Percentiles rank a stretch among this genome's conserved stretches.
Evolutionary conservation across 2,888 invertebrate genomes (phyloP).

Genomic region (Mongoloraphidia duomilia): DNA sequence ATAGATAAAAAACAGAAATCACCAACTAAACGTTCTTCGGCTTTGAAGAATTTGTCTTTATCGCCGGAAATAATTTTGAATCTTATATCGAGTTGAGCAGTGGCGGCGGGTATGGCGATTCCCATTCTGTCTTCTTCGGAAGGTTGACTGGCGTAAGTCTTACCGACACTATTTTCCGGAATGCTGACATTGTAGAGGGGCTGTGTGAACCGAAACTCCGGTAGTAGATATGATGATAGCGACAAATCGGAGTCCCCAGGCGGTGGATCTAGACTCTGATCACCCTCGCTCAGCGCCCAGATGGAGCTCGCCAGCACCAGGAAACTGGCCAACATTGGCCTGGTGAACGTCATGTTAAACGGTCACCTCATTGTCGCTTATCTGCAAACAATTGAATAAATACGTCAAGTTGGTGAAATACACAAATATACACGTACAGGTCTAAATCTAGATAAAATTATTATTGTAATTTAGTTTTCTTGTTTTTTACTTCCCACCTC

Average conservation of each 20-base stretch:
- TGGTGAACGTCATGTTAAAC: not conserved
- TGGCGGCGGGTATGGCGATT: slow-evolving; percentile 39
- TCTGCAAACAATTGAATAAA: too few species aligned
- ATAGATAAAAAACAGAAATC: slow-evolving; percentile 90
- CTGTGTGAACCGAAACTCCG: slow-evolving; percentile 54
- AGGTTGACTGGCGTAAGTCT: slow-evolving; percentile 63
- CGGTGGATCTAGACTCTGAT: too few species aligned
- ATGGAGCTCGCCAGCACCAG: not conserved
- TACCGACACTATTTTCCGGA: slow-evolving; percentile 82
- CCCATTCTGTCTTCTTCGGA: slow-evolving; percentile 69
- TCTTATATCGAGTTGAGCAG: slow-evolving; percentile 44
- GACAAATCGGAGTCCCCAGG: too few species aligned
- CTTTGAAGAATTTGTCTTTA: slow-evolving; percentile 81
- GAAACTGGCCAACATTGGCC: not conserved
- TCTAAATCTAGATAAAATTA: too few species aligned
- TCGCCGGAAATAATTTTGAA: slow-evolving; percentile 83
- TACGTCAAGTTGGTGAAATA: too few species aligned
- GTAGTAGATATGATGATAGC: not conserved
- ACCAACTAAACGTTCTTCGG: slow-evolving; percentile 76
- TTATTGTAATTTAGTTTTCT: too few species aligned
- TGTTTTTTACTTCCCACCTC: too few species aligned
- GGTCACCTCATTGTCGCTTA: slow-evolving; percentile 1
- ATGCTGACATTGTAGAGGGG: slow-evolving; percentile 75
- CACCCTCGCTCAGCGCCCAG: too few species aligned
- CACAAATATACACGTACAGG: too few species aligned